Base-by-base conservation (phyloP, 1,140 invertebrate species). In the Rhopalosiphum maidis region DNA sequence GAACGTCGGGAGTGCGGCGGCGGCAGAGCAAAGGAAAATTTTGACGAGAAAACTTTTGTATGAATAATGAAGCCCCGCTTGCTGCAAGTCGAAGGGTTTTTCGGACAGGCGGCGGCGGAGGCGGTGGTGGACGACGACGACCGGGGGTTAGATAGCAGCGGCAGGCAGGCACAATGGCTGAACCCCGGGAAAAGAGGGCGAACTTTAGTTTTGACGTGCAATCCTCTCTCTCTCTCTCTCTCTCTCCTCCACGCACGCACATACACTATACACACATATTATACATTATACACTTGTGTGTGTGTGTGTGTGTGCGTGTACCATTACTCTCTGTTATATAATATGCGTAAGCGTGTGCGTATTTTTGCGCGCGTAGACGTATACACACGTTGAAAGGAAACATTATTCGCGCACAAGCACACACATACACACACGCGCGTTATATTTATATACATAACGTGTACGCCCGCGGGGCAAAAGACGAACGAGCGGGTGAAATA, bases 1-100 rank as follows among this genome's bases (percentile, higher is more conserved):
- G 48, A 55, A 93, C 82, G 82, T 86, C 82, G 82, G 82, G 82
- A 85, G 77, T 30, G 15, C n/a, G 54, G 77, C n/a, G 60, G 35
- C 35, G 90, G 90, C 43, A 43, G 68, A 82, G 91, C 82, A 93
- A 93, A 93, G 91, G 91, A 93, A 93, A 93, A 93, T 43, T 82
- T 93, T 93, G 91, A 93, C 91, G 91, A 93, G 91, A 93, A 93
- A 93, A 93, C 91, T 93, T 93, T 93, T 93, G 91, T 93, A 93
- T 93, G 91, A 93, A 93, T 93, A 93, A 93, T 93, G 91, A 93
- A 93, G 91, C 91, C 91, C 91, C 48, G 91, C 82, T 83, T 83
- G 91, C 77, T 83, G 91, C 77, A 83, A 83, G 91, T 83, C 91
- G 91, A 86, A 93, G 82, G 91, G 91, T 93, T 93, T 93, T 93